These are phyloP conservation scores for Euphonia xanthogaster DNA, from an alignment of 2,797 vertebrate species.

Conservation along the genomic window DNA sequence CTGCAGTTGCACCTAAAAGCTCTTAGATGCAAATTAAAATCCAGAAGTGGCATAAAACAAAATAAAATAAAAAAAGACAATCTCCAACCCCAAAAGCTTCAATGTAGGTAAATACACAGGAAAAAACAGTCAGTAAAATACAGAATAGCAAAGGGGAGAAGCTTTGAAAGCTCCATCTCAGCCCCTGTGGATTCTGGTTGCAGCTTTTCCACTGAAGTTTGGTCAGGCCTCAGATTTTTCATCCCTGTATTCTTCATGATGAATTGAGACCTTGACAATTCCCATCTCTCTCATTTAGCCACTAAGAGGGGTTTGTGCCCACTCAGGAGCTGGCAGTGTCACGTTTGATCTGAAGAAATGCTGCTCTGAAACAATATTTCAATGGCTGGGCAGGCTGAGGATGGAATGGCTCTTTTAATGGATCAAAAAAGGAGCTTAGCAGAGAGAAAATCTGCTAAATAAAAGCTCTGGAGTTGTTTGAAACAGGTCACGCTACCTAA, in stretches of 20 bases:
- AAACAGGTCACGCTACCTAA: neutral
- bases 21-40: neutral
- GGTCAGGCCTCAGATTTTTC: neutral
- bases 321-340: neutral
- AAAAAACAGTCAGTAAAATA: neutral
- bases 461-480: neutral
- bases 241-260: neutral
- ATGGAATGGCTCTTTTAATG: neutral
- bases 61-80: neutral
- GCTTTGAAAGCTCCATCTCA: neutral
- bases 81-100: neutral
- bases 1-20: neutral
- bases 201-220: neutral
- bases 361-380: neutral
- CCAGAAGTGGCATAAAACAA: neutral
- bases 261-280: neutral
- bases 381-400: neutral
- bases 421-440: neutral
- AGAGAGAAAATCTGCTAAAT: neutral
- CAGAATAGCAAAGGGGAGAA: neutral
- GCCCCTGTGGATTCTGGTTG: neutral
- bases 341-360: neutral
- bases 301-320: neutral
- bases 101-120: neutral
- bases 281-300: neutral